These are phyloP conservation scores for Calameuta idolon DNA, from an alignment of 2,888 invertebrate species.

Conservation along the genomic window DNA sequence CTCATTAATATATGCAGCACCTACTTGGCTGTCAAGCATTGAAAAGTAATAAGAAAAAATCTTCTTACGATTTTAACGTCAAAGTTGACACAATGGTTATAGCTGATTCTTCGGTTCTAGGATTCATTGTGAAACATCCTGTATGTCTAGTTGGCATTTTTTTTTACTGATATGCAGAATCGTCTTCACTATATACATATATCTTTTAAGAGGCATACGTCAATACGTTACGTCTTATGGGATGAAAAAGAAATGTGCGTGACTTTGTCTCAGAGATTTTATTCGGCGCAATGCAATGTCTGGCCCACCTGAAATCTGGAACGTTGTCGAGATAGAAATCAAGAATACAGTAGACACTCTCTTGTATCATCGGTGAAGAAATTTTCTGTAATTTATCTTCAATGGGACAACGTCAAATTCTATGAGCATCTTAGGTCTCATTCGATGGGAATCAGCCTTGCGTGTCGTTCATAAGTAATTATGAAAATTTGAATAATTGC, in stretches of 20 bases:
- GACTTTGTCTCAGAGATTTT: not conserved
- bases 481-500: not conserved
- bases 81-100: too few relatives aligned
- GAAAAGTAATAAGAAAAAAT: too few relatives aligned
- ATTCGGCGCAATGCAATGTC: not conserved
- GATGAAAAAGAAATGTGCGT: not conserved
- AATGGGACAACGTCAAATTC: slow-evolving; percentile 27
- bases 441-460: slow-evolving; percentile 7
- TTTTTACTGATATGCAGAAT: not conserved
- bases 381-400: not conserved
- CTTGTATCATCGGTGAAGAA: not conserved
- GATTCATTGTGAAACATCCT: too few relatives aligned
- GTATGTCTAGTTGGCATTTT: not conserved
- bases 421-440: slow-evolving; percentile 58
- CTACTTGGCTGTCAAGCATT: too few relatives aligned
- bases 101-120: too few relatives aligned
- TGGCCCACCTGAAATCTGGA: not conserved
- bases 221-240: not conserved
- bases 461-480: not conserved
- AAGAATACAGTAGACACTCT: not conserved
- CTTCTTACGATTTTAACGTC: too few relatives aligned
- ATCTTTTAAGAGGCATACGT: not conserved
- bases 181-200: not conserved
- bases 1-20: too few relatives aligned
- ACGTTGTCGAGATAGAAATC: not conserved